Percentiles rank a stretch among this genome's conserved stretches.
phyloP scores from a whole-genome alignment of 2,888 invertebrate genomes.

The Gymnosoma rotundatum region DNA sequence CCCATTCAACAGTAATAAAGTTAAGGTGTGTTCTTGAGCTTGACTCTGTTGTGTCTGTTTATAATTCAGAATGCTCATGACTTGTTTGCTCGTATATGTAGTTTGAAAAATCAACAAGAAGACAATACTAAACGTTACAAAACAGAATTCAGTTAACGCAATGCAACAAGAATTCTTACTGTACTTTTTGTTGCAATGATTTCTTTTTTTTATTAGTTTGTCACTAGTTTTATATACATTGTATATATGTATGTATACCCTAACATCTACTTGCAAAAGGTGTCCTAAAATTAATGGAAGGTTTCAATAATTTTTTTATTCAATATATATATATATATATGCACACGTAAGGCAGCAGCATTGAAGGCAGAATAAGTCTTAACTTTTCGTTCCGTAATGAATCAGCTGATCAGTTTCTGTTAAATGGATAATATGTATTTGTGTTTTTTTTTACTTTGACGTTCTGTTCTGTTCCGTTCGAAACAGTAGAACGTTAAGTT shows the following conservation, averaged over 20 bases:
- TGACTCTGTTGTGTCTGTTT: constrained; percentile 73
- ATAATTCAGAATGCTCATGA: constrained; percentile 39
- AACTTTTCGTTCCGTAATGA: too few relatives aligned
- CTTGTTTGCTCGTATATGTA: constrained; percentile 43
- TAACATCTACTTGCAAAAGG: background rate
- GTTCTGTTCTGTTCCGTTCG: too few relatives aligned
- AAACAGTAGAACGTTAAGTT: too few relatives aligned
- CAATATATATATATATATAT: too few relatives aligned
- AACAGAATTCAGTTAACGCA: constrained; percentile 68
- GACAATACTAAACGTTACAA: constrained; percentile 4
- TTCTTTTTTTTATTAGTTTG: constrained; percentile 24
- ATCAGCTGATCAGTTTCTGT: too few relatives aligned
- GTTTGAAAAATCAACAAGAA: constrained; percentile 29
- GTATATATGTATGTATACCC: constrained; percentile 5
- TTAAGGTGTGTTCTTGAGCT: constrained; percentile 81
- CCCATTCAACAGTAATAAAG: constrained; percentile 61
- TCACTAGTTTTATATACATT: constrained; percentile 22
- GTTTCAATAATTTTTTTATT: too few relatives aligned
- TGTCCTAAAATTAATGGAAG: too few relatives aligned
- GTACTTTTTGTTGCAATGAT: constrained; percentile 26
- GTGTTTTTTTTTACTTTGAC: too few relatives aligned
- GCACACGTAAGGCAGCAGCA: too few relatives aligned
- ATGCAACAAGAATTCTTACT: constrained; percentile 61
- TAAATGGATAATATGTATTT: too few relatives aligned
- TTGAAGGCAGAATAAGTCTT: too few relatives aligned